A percentile compares a stretch with the other conserved stretches of the same genome.
Conservation (phyloP, 1,140 invertebrate species). For the Pseudomyrmex gracilis region DNA sequence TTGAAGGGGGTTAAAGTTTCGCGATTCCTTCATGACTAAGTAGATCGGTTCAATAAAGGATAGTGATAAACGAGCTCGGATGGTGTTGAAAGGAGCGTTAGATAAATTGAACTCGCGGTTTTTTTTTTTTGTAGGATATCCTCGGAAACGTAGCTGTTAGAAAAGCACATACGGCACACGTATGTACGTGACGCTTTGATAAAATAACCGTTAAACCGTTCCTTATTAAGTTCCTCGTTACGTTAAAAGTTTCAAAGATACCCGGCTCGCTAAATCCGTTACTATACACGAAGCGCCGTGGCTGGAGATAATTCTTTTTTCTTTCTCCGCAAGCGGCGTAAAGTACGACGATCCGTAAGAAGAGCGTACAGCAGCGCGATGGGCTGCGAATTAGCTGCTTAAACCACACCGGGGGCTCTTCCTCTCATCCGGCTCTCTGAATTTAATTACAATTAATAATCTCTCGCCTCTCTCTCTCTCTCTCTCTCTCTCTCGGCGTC, state of each 20-base stretch:
- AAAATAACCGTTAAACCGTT: slow-evolving; percentile 40
- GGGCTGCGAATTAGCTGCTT: slow-evolving; percentile 79
- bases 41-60: not conserved
- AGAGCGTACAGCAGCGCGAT: slow-evolving; percentile 32
- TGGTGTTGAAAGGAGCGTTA: not conserved
- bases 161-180: slow-evolving; percentile 9
- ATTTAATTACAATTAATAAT: slow-evolving; percentile 84
- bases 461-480: slow-evolving; percentile 46
- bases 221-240: slow-evolving; percentile 50
- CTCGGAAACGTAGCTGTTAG: not conserved
- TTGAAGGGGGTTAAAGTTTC: not conserved
- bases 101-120: not conserved
- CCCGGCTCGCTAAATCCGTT: slow-evolving; percentile 48
- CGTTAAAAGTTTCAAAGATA: slow-evolving; percentile 51
- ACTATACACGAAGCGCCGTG: slow-evolving; percentile 3
- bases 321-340: slow-evolving; percentile 18
- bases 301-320: slow-evolving; percentile 39
- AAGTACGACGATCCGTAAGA: slow-evolving; percentile 43
- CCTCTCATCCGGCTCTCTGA: slow-evolving; percentile 76
- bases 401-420: slow-evolving; percentile 67
- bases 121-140: not conserved
- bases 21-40: not conserved
- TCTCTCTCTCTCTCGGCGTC: slow-evolving; percentile 59
- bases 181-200: slow-evolving; percentile 28
- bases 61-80: not conserved